These are phyloP conservation scores for Leptopilina myrica DNA, from an alignment of 2,888 invertebrate species.

Conservation along the genomic window DNA sequence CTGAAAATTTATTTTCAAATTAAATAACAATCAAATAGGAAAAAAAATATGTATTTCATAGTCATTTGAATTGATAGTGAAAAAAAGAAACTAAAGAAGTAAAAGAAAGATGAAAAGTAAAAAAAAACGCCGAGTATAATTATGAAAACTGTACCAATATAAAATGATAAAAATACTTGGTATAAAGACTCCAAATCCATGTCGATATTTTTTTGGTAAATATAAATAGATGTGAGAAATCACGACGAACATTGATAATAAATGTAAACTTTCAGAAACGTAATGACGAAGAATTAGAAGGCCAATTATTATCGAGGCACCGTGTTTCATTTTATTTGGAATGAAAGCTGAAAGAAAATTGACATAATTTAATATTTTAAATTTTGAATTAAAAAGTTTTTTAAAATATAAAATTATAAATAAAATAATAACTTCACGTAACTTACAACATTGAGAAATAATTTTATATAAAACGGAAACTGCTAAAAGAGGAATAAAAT, in stretches of 20 bases:
- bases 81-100: background rate
- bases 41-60: too few relatives aligned
- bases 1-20: slow-evolving; percentile 52
- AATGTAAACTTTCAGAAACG: slow-evolving; percentile 68
- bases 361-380: background rate
- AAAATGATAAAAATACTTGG: slow-evolving; percentile 70
- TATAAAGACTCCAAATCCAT: slow-evolving; percentile 64
- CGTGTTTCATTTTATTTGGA: slow-evolving; percentile 61
- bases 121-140: background rate
- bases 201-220: slow-evolving; percentile 60
- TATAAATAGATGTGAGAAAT: slow-evolving; percentile 65
- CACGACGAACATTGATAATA: slow-evolving; percentile 63
- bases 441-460: slow-evolving; percentile 65
- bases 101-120: too few relatives aligned
- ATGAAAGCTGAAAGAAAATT: slow-evolving; percentile 56
- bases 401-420: too few relatives aligned
- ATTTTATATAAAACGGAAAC: slow-evolving; percentile 66
- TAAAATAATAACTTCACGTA: background rate
- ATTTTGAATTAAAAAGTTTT: too few relatives aligned
- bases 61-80: background rate
- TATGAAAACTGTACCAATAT: slow-evolving; percentile 64
- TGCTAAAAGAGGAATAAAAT: slow-evolving; percentile 68
- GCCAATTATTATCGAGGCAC: slow-evolving; percentile 65
- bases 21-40: too few relatives aligned
- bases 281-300: slow-evolving; percentile 68